A percentile compares a stretch with the other conserved stretches of the same genome.
phyloP scores from a whole-genome alignment of 2,888 invertebrate genomes.

The Cheilosia scutellata region DNA sequence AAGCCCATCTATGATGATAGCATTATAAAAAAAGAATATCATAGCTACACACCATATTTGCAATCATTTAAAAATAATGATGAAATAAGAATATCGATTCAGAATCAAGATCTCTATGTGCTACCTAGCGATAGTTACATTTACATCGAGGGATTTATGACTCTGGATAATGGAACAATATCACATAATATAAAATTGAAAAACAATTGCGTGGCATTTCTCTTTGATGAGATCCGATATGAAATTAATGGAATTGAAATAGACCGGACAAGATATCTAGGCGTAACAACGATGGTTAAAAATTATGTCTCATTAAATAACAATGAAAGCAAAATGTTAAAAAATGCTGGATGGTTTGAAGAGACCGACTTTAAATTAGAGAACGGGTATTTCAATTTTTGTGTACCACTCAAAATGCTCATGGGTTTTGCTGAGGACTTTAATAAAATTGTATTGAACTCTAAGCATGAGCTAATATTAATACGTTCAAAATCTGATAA shows the following conservation, averaged over 20 bases:
- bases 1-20: conserved; percentile 40
- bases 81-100: conserved; percentile 65
- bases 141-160: conserved; percentile 42
- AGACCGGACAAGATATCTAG: conserved; percentile 67
- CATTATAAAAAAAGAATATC: conserved; percentile 54
- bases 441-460: conserved; percentile 81
- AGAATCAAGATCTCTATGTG: conserved; percentile 60
- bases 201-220: conserved; percentile 40
- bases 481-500: conserved; percentile 54
- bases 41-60: conserved; percentile 53
- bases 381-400: conserved; percentile 26
- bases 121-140: conserved; percentile 25
- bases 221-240: conserved; percentile 48
- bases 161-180: conserved; percentile 34
- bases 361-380: conserved; percentile 68
- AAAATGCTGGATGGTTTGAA: conserved; percentile 70
- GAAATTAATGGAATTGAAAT: conserved; percentile 44
- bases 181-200: conserved; percentile 41
- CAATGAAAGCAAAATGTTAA: conserved; percentile 52
- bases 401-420: conserved; percentile 79
- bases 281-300: conserved; percentile 80
- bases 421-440: conserved; percentile 82
- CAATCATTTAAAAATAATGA: conserved; percentile 57
- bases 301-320: conserved; percentile 79
- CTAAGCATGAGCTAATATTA: conserved; percentile 80